A percentile compares a stretch with the other conserved stretches of the same genome.
These are phyloP conservation scores for Zeuzera pyrina DNA, from an alignment of 2,888 invertebrate species.

Conservation along the genomic window DNA sequence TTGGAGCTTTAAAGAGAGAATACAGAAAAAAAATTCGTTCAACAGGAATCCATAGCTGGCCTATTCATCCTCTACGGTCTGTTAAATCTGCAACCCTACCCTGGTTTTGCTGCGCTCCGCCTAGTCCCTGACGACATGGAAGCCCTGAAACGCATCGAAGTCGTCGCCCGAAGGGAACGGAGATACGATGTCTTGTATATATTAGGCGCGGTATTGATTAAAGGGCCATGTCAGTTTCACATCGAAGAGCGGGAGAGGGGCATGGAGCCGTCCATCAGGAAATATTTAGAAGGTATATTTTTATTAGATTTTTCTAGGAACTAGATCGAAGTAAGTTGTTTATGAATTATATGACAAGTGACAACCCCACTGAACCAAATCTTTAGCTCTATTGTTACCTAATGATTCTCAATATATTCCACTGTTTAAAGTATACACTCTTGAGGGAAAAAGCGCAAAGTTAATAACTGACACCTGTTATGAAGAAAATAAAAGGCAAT, in stretches of 20 bases:
- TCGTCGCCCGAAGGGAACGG: conserved; percentile 29
- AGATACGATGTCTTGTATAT: conserved; percentile 45
- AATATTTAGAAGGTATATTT: conserved; percentile 44
- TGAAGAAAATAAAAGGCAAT: too few relatives aligned
- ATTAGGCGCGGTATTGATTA: conserved; percentile 36
- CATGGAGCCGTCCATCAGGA: conserved; percentile 36
- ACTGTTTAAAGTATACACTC: too few relatives aligned
- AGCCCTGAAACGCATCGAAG: conserved; percentile 30
- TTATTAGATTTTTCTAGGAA: too few relatives aligned
- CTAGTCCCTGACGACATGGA: conserved; percentile 38
- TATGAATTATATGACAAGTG: too few relatives aligned
- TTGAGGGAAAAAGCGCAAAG: too few relatives aligned
- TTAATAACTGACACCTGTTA: too few relatives aligned
- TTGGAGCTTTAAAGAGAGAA: too few relatives aligned
- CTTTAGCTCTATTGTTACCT: too few relatives aligned
- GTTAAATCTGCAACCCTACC: conserved; percentile 42
- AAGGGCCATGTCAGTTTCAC: conserved; percentile 38
- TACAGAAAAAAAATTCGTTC: too few relatives aligned
- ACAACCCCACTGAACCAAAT: too few relatives aligned
- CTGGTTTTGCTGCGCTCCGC: conserved; percentile 34
- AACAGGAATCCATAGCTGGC: conserved; percentile 45
- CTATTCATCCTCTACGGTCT: conserved; percentile 50
- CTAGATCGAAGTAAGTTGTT: too few relatives aligned
- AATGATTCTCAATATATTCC: too few relatives aligned
- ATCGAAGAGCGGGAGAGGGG: conserved; percentile 37